Evolutionary conservation across 2,888 invertebrate species (phyloP), one percentile per base, ranked within the genome.

Genomic region (Diploptera punctata): DNA sequence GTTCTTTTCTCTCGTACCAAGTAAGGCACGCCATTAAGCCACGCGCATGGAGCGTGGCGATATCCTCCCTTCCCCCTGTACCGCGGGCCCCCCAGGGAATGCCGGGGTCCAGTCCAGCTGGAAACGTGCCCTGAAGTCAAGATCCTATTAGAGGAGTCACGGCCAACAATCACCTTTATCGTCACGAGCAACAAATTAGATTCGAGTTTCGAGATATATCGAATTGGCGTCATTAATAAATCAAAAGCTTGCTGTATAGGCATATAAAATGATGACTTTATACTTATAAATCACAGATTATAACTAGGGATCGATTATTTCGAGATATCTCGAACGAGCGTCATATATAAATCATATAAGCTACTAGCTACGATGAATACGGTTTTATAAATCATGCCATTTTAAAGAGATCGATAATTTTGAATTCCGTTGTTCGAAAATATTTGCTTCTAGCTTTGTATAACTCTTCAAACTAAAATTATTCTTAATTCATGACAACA

Each of bases 271-370:
- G 47, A 47, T 47, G 29, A 57, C 57, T 57, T 57, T 57, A 29
- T 57, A 57, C 57, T 16, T 57, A 57, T 57, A 57, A 57, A 57
- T 57, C 57, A 57, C n/a, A 57, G 57, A 57, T 57, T 57, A 57
- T 24, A 57, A 57, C 24, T 57, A 57, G 26, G n/a, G 16, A 57
- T 57, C 31, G 57, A 57, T 57, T 57, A 57, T 57, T 57, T 57
- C 57, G 57, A 57, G 26, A 57, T 29, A 57, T 57, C 29, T 57
- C 29, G 57, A 29, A 54, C 54, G 24, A 54, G 54, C 26, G 21
- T 54, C 47, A 47, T 26, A 26, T 26, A 26, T 54, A 54, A 54
- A 54, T 54, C 21, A 54, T n/a, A n/a, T 26, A 54, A 1, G 3
- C 29, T 29, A 7, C n/a, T 3, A 57, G 21, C n/a, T 29, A 7